phyloP scores from a whole-genome alignment of 2,888 invertebrate genomes.

The Calameuta idolon region DNA sequence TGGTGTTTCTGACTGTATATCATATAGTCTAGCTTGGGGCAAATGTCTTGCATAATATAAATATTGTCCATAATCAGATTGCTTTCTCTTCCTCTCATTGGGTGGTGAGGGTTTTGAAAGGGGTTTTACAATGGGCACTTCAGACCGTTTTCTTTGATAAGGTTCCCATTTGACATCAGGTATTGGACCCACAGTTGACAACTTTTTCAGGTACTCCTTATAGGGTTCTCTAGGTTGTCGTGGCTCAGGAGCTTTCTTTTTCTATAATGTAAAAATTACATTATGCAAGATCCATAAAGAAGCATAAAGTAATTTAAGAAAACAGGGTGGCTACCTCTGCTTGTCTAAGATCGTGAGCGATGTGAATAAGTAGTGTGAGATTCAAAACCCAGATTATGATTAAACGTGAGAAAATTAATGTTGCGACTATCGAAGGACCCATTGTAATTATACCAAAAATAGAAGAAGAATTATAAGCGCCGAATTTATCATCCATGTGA shows the following conservation, averaged over 20 bases:
- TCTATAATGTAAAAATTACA: not conserved
- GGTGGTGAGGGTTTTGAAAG: slow-evolving; percentile 16
- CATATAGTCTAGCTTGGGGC: slow-evolving; percentile 12
- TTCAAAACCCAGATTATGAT: slow-evolving; percentile 18
- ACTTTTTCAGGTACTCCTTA: slow-evolving; percentile 17
- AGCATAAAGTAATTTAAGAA: not conserved
- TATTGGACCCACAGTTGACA: slow-evolving; percentile 20
- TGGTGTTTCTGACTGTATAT: slow-evolving; percentile 19
- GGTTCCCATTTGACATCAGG: slow-evolving; percentile 20
- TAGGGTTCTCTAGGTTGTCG: slow-evolving; percentile 11
- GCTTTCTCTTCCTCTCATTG: slow-evolving; percentile 19
- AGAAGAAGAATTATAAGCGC: slow-evolving; percentile 3
- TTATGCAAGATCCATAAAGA: not conserved
- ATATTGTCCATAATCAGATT: slow-evolving; percentile 21
- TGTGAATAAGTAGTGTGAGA: slow-evolving; percentile 14
- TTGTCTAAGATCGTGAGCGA: slow-evolving; percentile 16
- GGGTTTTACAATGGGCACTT: slow-evolving; percentile 16
- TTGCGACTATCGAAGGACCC: slow-evolving; percentile 8
- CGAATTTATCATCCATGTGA: not conserved
- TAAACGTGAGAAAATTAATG: slow-evolving; percentile 11
- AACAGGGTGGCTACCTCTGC: slow-evolving; percentile 4
- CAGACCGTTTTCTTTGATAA: slow-evolving; percentile 20
- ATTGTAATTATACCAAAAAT: slow-evolving; percentile 17
- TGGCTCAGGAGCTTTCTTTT: slow-evolving; percentile 6
- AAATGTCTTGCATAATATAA: slow-evolving; percentile 19